A percentile compares a stretch with the other conserved stretches of the same genome.
Evolutionary conservation across 2,113 vertebrate genomes (phyloP).

Genomic region (Pelecanus crispus): DNA sequence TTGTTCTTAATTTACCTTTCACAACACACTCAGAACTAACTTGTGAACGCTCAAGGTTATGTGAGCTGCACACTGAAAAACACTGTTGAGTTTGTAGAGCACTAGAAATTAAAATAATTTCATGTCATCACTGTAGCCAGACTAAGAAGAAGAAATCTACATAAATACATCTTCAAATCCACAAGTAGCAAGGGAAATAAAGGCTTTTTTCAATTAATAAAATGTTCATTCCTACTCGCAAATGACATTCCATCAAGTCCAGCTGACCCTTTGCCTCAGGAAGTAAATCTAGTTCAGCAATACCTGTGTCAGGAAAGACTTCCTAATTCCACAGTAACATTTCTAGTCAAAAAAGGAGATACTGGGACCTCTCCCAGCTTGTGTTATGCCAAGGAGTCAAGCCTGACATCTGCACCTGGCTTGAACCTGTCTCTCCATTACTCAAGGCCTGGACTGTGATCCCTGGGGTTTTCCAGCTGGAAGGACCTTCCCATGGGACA

Average conservation of each 20-base stretch:
- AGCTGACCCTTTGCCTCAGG: neutral
- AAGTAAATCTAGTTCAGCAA: neutral
- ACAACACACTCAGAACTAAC: neutral
- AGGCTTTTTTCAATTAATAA: neutral
- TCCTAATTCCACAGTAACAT: neutral
- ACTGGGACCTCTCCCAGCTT: neutral
- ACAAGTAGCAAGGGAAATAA: neutral
- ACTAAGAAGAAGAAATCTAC: neutral
- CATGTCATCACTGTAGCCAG: neutral
- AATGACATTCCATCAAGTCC: neutral
- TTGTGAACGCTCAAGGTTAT: neutral
- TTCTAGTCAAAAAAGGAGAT: neutral
- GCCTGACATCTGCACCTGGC: neutral
- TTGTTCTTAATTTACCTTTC: neutral
- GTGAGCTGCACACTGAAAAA: neutral
- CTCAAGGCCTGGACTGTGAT: neutral
- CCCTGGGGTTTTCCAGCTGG: neutral
- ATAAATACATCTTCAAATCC: neutral
- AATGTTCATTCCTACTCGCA: neutral
- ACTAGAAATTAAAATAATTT: neutral
- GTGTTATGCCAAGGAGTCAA: neutral
- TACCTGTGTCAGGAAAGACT: neutral
- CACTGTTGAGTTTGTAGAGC: neutral
- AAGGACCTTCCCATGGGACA: neutral
- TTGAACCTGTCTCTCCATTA: neutral